Evolutionary conservation across 1,140 invertebrate species (phyloP).

Genomic region (Ceratina japonica): DNA sequence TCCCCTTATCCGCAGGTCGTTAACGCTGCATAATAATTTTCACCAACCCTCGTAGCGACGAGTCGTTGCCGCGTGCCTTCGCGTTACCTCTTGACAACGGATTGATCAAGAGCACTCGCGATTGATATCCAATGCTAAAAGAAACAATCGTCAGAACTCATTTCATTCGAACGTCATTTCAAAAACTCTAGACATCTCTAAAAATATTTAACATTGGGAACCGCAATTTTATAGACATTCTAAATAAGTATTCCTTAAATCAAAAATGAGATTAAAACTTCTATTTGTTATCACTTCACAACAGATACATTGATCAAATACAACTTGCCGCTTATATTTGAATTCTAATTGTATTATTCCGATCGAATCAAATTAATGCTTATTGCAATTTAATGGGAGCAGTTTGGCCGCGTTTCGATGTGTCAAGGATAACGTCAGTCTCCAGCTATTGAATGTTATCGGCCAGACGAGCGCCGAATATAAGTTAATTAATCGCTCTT

Average conservation of each 20-base stretch:
- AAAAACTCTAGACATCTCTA: neutral
- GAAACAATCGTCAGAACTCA: conserved; percentile 6
- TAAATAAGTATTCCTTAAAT: too few relatives aligned
- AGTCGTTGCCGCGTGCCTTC: neutral
- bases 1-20: conserved; percentile 61
- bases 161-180: neutral
- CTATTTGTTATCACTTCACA: too few relatives aligned
- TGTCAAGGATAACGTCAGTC: conserved; percentile 52
- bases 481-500: conserved; percentile 46
- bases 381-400: conserved; percentile 40
- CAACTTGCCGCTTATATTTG: too few relatives aligned
- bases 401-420: conserved; percentile 34
- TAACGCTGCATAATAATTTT: conserved; percentile 63
- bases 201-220: too few relatives aligned
- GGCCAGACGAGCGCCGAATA: conserved; percentile 19
- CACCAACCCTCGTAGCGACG: conserved; percentile 2
- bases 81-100: conserved; percentile 8
- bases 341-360: neutral
- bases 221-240: too few relatives aligned
- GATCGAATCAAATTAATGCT: conserved; percentile 38
- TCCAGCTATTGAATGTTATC: conserved; percentile 27
- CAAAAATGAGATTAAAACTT: too few relatives aligned
- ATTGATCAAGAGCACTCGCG: conserved; percentile 31
- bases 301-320: too few relatives aligned
- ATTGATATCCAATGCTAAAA: neutral